Evolutionary conservation across 2,113 vertebrate species (phyloP).

Genomic region (Trinectes maculatus): DNA sequence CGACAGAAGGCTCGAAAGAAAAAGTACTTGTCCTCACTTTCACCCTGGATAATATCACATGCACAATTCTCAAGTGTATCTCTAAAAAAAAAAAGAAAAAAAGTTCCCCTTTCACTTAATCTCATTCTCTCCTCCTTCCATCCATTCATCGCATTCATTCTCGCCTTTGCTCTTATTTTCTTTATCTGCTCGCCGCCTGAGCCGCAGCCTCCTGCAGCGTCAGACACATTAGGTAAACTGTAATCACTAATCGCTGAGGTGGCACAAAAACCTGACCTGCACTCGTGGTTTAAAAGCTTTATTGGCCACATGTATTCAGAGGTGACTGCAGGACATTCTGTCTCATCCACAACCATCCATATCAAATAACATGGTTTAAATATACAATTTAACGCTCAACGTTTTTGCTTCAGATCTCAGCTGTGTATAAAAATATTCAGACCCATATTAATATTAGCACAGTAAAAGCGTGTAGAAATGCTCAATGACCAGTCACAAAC

Average conservation of each 20-base stretch:
- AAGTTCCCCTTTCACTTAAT: conserved; percentile 53
- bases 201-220: conserved; percentile 21
- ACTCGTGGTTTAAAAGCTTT: conserved; percentile 3
- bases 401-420: no score
- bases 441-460: no score
- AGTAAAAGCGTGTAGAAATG: background rate
- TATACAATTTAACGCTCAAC: no score
- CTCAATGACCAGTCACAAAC: background rate
- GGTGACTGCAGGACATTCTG: background rate
- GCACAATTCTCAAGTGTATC: conserved; percentile 55
- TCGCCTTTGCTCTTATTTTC: conserved; percentile 27
- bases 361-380: no score
- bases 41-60: conserved; percentile 73
- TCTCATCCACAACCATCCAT: background rate
- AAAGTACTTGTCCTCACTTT: conserved; percentile 75
- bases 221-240: conserved; percentile 18
- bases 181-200: conserved; percentile 22
- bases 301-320: background rate
- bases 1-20: conserved; percentile 73
- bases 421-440: no score
- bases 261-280: background rate
- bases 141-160: background rate
- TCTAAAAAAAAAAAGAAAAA: no score
- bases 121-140: conserved; percentile 46
- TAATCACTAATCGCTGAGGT: conserved; percentile 8